Base-by-base conservation (phyloP, 53 echinoderm and acorn worm species). In the Apostichopus leukothele region DNA sequence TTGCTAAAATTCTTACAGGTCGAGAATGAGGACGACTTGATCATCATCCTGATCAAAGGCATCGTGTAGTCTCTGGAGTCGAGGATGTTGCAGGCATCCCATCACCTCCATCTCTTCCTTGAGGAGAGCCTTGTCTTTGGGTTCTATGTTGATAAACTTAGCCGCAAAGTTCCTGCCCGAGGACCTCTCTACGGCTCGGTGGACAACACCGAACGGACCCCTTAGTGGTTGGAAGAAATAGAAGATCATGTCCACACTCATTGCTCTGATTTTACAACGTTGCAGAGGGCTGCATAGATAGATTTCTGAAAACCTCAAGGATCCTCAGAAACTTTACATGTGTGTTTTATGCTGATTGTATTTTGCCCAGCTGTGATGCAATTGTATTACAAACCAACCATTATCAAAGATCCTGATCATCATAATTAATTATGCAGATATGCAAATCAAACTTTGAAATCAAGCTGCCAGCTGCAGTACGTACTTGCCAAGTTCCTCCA, bases 131-230 rank as follows among this genome's bases (percentile, higher is more conserved):
- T 90, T 93, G 88, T 98, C 99, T 13, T 91, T 89, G 53, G 99
- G 89, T 53, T 95, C 94, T 5, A 92, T 83, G 18, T 96, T 90
- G 84, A 98, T 92, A 88, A 98, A 96, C 87, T 98, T 98, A 53
- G 95, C 99, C 12, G 99, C 99, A 54, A 94, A 98, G 91, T 96
- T 96, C 57, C 93, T 90, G 88, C 99, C 99, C 0, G 99, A 96
- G 25, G 96, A 91, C 27, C 88, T 89, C 87, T 98, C 99, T 8
- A 95, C 78, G 26, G 91, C 91, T 21, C 99, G 92, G 55, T 93
- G 91, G 39, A 98, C 94, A 13, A 96, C 96, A 67, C 99, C 99
- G 78, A 91, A 98, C 27, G 94, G 94, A 85, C 99, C 99, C 89
- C 99, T 98, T 60, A 0, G 84, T 86, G 52, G 51, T 52, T 76